These are phyloP conservation scores for Lomographa bimaculata DNA, from an alignment of 2,888 invertebrate genomes.

Conservation along the genomic window DNA sequence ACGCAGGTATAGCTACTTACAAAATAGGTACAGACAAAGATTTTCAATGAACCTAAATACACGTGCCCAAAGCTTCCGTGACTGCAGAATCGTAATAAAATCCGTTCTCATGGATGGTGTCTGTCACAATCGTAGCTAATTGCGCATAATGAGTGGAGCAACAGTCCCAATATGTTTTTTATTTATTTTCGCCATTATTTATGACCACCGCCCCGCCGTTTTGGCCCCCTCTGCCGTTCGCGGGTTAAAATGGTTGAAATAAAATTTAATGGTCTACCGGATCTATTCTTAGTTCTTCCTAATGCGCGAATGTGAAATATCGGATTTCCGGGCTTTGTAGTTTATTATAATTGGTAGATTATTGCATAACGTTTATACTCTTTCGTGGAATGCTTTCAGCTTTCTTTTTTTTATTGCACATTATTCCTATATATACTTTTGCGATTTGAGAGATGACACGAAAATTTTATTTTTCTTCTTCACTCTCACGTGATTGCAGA, in stretches of 20 bases:
- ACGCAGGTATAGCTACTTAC: too few species aligned
- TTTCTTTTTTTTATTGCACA: too few species aligned
- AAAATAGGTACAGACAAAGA: too few species aligned
- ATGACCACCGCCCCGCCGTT: conserved; percentile 68
- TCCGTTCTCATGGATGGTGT: conserved; percentile 76
- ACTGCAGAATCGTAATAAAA: conserved; percentile 52
- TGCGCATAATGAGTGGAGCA: conserved; percentile 80
- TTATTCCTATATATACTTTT: too few species aligned
- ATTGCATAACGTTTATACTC: conserved; percentile 16
- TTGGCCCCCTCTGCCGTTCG: conserved; percentile 62
- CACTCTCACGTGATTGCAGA: too few species aligned
- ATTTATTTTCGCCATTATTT: conserved; percentile 61
- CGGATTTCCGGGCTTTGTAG: conserved; percentile 70
- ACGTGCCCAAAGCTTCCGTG: conserved; percentile 43
- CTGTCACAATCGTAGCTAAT: conserved; percentile 82
- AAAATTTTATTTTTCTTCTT: too few species aligned
- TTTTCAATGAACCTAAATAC: too few species aligned
- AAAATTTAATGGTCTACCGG: conserved; percentile 78
- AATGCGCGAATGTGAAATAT: conserved; percentile 66
- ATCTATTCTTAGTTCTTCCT: conserved; percentile 52
- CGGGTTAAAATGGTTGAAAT: conserved; percentile 75
- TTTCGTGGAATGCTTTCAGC: too few species aligned
- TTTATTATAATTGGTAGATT: conserved; percentile 42
- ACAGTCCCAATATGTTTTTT: conserved; percentile 80
- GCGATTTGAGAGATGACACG: too few species aligned